A percentile compares a stretch with the other conserved stretches of the same genome.
These are phyloP conservation scores for Apis laboriosa DNA, from an alignment of 1,140 invertebrate species.

Conservation along the genomic window DNA sequence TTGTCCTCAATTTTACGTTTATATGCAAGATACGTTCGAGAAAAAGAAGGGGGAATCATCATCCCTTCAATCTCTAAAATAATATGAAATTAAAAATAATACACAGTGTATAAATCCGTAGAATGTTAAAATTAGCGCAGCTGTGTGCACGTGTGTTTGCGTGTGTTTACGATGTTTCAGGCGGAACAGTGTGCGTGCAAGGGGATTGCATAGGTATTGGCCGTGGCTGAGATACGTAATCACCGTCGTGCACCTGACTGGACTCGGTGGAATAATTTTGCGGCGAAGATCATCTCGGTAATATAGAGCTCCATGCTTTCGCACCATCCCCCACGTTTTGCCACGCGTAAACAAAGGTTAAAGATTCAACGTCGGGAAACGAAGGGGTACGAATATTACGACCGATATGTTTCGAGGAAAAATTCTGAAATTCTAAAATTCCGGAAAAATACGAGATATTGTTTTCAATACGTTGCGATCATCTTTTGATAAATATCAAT, in stretches of 20 bases:
- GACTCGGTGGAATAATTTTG: constrained; percentile 52
- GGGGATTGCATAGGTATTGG: constrained; percentile 23
- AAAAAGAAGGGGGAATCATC: too few relatives aligned
- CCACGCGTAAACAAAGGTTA: constrained; percentile 18
- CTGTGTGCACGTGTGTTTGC: background rate
- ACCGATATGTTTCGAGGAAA: too few relatives aligned
- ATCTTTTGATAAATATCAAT: too few relatives aligned
- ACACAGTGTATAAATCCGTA: background rate
- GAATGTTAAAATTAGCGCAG: constrained; percentile 34
- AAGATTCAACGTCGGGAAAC: background rate
- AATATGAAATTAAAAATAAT: constrained; percentile 6
- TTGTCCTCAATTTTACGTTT: too few relatives aligned
- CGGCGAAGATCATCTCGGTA: constrained; percentile 44
- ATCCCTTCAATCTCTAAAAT: background rate
- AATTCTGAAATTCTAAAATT: too few relatives aligned
- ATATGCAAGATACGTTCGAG: too few relatives aligned
- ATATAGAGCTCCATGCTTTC: constrained; percentile 9
- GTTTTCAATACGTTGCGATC: too few relatives aligned
- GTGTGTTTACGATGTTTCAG: constrained; percentile 25
- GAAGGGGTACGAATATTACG: background rate
- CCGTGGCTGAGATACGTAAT: constrained; percentile 46
- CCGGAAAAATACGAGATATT: too few relatives aligned
- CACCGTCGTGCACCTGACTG: constrained; percentile 49
- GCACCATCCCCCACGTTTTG: background rate
- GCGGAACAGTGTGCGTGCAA: background rate